phyloP scores from a whole-genome alignment of 23 tunicate genomes.

The Halocynthia aurantium region DNA sequence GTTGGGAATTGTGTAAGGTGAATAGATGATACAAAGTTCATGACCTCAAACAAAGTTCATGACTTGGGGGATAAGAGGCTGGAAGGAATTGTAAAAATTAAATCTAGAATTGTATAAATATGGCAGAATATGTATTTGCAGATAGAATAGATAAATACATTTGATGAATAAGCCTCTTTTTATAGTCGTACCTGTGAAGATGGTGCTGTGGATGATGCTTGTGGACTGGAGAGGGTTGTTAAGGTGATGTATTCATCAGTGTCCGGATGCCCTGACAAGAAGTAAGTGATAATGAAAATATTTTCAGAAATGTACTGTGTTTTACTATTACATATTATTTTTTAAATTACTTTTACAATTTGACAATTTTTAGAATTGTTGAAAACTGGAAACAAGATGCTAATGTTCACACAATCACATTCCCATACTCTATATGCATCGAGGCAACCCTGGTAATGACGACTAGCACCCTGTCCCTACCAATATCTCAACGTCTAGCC shows the following conservation, averaged over 20 bases:
- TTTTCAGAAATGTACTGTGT: not conserved
- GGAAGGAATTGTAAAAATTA: no score
- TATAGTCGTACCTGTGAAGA: slow-evolving; percentile 1
- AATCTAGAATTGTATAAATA: no score
- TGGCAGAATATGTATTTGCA: no score
- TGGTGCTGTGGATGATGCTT: not conserved
- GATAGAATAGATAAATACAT: no score
- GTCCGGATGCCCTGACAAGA: not conserved
- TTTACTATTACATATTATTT: no score
- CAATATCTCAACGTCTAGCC: not conserved
- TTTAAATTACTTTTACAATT: not conserved
- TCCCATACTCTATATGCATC: slow-evolving; percentile 6
- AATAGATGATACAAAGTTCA: no score
- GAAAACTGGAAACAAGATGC: not conserved
- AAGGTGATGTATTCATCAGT: not conserved
- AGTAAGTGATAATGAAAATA: slow-evolving; percentile 2
- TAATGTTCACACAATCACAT: not conserved
- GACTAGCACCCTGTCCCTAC: slow-evolving; percentile 2
- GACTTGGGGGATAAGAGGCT: no score
- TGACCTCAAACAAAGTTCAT: no score
- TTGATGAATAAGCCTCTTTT: not conserved
- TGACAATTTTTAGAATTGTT: not conserved
- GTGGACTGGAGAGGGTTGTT: slow-evolving; percentile 6
- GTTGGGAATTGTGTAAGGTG: no score
- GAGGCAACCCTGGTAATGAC: not conserved